Conservation (phyloP, 2,113 vertebrate species). For the Notechis scutatus region DNA sequence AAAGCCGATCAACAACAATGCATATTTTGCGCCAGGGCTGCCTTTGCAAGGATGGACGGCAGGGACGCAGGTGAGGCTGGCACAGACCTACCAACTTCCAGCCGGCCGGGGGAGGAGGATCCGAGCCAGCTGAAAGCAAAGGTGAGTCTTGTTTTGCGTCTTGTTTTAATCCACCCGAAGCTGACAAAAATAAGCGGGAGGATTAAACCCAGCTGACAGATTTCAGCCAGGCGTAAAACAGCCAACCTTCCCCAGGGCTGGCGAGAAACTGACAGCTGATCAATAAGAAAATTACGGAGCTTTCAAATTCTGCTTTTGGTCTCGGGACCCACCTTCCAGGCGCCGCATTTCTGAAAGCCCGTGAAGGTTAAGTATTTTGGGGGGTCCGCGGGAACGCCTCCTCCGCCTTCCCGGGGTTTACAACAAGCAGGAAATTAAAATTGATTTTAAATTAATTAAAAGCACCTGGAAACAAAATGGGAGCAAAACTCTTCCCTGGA, state of each 20-base stretch:
- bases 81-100: rapidly evolving
- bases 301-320: neutral
- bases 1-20: neutral
- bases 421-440: slow-evolving; percentile 13
- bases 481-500: neutral
- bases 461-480: rapidly evolving
- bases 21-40: rapidly evolving
- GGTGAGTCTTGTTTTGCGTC: neutral
- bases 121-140: neutral
- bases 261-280: slow-evolving; percentile 7
- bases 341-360: neutral
- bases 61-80: too few species aligned
- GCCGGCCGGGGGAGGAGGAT: too few species aligned
- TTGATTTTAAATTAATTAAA: slow-evolving; percentile 12
- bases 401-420: neutral
- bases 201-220: neutral
- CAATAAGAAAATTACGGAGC: slow-evolving; percentile 27
- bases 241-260: too few species aligned
- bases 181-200: neutral
- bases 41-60: neutral
- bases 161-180: neutral
- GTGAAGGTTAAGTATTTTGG: neutral
- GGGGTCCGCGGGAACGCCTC: neutral
- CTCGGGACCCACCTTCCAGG: neutral
- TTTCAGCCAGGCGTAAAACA: neutral